Evolutionary conservation across 2,888 invertebrate genomes (phyloP), one percentile per base, ranked within the genome.

Genomic region (Oscheius myriophilus): DNA sequence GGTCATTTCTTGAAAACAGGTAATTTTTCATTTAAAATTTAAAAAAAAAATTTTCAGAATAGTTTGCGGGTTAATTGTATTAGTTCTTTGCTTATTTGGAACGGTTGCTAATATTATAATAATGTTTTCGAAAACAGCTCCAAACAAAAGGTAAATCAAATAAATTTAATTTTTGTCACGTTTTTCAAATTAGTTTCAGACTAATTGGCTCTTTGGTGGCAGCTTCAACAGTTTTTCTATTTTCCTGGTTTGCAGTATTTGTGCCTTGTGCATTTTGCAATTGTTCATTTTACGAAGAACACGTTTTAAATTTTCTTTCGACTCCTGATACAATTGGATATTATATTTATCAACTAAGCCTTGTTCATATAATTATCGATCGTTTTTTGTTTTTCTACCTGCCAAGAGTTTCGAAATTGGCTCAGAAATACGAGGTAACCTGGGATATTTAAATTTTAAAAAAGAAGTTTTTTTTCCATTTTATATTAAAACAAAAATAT

Each of bases 311-410:
- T 33, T 49, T 61, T 11, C 26, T 61, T 12, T 21, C 49, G 1
- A 61, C 61, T 25, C 61, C 61, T 1, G 49, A 61, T 49, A 61
- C 61, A 14, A 21, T 61, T 18, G 61, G 61, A 16, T 61, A 61
- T 49, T 61, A 61, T 49, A 26, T 26, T 25, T 61, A 61, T 49
- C 61, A 61, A 25, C 33, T 61, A 49, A 49, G 61, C 33, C 26
- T 61, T 14, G 49, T 49, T 18, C 61, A 61, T 46, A 11, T 61
- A 1, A 33, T 49, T 1, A 26, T 61, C 1, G 61, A 61, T 11
- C n/a, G 61, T 18, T 46, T 61, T 2, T 21, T 61, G 3, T 25
- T 61, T 2, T 61, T 61, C 21, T 61, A 61, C 18, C 49, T 49
- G 33, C 49, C 46, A 11, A 14, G 21, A 2, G 7, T 16, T 11